Base-by-base conservation (phyloP, 2,888 invertebrate genomes). In the Volucella inflata region DNA sequence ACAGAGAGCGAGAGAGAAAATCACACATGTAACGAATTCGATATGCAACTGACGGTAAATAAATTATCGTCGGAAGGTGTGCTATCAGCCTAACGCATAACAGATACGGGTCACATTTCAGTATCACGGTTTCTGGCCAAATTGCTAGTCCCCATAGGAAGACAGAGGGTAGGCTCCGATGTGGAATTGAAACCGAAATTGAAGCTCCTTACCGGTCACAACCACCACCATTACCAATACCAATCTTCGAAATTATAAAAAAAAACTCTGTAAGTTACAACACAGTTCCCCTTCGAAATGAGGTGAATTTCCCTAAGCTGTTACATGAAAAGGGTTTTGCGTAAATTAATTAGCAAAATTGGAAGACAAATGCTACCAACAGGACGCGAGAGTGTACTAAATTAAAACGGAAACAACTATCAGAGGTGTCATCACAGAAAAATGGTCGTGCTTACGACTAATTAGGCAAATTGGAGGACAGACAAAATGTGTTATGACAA, bases 31-130 rank as follows among this genome's bases (percentile, higher is more conserved):
- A 60, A 72, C 67, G 78, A 78, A 75, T 82, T 67, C 67, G 60
- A 82, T 82, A 82, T 83, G 72, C 62, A 78, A 62, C 67, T 68
- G 78, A 83, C 78, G 62, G 62, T 46, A 60, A 68, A 83, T 83
- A 78, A 78, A 78, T 83, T 83, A 83, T 62, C 50, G 67, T 30
- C 30, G 40, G 68, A 78, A 78, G 78, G 78, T 72, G 82, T 82
- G 82, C 71, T 75, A 68, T 70, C 76, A 71, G 64, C 64, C 76
- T 81, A 76, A 76, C 62, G 76, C 76, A 64, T 36, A 30, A 12
- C 6, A 40, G 14, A 30, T 51, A 40, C 21, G 51, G 60, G 36
- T 72, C 72, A 30, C 16, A 17, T 57, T 38, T 38, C 14, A 40
- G 14, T 42, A 50, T 62, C 42, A 30, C 55, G 40, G 50, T 65